Evolutionary conservation across 2,888 invertebrate genomes (phyloP), one percentile per base, ranked within the genome.

Genomic region (Macroteleia sp.): DNA sequence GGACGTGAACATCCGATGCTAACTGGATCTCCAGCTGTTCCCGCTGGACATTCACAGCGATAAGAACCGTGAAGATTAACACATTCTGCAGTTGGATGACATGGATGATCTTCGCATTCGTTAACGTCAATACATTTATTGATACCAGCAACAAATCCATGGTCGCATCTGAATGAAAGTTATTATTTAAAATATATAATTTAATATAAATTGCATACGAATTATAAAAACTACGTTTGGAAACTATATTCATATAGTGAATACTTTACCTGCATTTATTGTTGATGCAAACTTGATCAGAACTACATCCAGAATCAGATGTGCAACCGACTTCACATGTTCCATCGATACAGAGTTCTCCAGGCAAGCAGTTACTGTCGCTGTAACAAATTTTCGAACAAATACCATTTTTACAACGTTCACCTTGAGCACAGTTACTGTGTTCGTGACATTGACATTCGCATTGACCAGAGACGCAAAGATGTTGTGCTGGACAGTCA

Each of bases 351-450:
- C 98, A 97, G 70, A 97, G 95, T 92, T 98, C 97, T 50, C 97
- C 97, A 1, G 96, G 95, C 83, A 97, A 92, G 86, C 98, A 98
- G 87, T 97, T 98, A 86, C 96, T 96, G 88, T 97, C 97, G 8
- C 96, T 95, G 87, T 97, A 97, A 89, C 97, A 97, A 30, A 97
- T 94, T 92, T 97, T 97, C 16, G 95, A 94, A 86, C 97, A 97
- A 79, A 95, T 93, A 80, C 94, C 95, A 83, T 95, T 95, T 73
- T 93, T 94, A 86, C 97, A 97, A 75, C 95, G 94, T 92, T 97
- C 97, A 10, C 97, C 97, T 39, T 95, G 94, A 0, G 97, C 97
- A 88, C 97, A 97, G 17, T 94, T 93, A 0, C 93, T 93, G 76
- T 94, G 95, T 77, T 95, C 95, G 81, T 93, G 93, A 86, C 97